Conservation (phyloP, 2,113 vertebrate genomes). For the Coreoperca whiteheadi region DNA sequence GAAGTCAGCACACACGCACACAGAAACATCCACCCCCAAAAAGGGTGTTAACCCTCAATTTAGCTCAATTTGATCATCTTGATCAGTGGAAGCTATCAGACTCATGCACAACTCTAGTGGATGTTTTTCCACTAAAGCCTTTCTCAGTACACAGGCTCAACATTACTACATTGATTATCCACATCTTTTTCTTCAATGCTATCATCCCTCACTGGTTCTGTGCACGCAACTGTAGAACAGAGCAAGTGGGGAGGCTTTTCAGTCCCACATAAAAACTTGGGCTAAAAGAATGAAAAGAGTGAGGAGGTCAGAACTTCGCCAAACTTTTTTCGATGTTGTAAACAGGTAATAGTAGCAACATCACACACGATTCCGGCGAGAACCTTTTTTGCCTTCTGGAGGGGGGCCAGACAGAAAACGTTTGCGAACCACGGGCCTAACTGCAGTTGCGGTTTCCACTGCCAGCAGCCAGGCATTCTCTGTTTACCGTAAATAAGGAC, state of each 20-base stretch:
- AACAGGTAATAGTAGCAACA: conserved; percentile 23
- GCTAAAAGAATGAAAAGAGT: neutral
- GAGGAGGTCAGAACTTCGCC: neutral
- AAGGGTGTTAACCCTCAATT: neutral
- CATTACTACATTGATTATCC: neutral
- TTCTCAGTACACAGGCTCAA: neutral
- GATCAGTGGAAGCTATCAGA: neutral
- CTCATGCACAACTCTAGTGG: no score
- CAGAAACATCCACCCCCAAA: neutral
- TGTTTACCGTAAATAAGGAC: conserved; percentile 17
- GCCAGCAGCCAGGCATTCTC: neutral
- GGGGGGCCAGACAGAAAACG: no score
- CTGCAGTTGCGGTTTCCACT: conserved; percentile 1
- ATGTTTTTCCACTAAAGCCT: neutral
- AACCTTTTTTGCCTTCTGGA: no score
- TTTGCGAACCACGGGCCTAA: no score
- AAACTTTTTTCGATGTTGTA: neutral
- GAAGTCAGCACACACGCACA: conserved; percentile 55
- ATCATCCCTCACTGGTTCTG: neutral
- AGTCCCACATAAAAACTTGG: neutral
- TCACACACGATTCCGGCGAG: neutral
- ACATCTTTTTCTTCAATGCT: neutral
- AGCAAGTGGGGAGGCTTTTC: neutral
- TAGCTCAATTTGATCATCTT: neutral
- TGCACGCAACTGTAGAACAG: neutral